A percentile compares a stretch with the other conserved stretches of the same genome.
These are phyloP conservation scores for Danio tinwini DNA, from an alignment of 2,797 vertebrate genomes.

Conservation along the genomic window DNA sequence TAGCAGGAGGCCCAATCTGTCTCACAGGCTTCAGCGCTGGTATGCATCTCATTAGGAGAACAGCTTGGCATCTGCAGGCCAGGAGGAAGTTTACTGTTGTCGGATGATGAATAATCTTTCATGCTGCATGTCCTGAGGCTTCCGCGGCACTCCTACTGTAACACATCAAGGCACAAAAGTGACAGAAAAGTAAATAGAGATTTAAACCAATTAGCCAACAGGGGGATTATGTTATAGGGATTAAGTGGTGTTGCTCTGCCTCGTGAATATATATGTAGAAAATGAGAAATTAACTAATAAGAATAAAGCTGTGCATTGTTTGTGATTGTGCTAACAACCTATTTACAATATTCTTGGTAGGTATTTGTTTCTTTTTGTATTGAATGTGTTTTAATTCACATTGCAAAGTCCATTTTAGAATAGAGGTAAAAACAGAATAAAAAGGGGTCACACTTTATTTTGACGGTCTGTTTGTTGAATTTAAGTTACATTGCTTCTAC, in stretches of 20 bases:
- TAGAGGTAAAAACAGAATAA: no score
- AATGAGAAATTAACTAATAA: neutral
- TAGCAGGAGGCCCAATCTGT: constrained; percentile 79
- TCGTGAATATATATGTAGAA: neutral
- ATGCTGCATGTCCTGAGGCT: constrained; percentile 71
- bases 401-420: neutral
- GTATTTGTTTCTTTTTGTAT: neutral
- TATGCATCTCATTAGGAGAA: constrained; percentile 81
- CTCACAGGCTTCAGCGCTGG: constrained; percentile 71
- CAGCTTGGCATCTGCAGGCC: constrained; percentile 79
- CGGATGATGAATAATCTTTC: constrained; percentile 78
- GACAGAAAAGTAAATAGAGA: constrained; percentile 37
- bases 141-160: constrained; percentile 56
- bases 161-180: constrained; percentile 53
- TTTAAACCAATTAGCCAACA: constrained; percentile 34
- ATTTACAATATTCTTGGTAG: neutral
- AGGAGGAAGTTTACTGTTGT: constrained; percentile 80
- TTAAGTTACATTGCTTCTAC: no score
- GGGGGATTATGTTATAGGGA: neutral
- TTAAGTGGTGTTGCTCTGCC: neutral
- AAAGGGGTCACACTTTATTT: no score
- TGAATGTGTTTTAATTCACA: neutral
- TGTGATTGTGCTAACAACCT: no score
- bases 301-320: neutral
- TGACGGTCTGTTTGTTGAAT: no score